phyloP scores from a whole-genome alignment of 2,797 vertebrate species.

The Carduelis carduelis region DNA sequence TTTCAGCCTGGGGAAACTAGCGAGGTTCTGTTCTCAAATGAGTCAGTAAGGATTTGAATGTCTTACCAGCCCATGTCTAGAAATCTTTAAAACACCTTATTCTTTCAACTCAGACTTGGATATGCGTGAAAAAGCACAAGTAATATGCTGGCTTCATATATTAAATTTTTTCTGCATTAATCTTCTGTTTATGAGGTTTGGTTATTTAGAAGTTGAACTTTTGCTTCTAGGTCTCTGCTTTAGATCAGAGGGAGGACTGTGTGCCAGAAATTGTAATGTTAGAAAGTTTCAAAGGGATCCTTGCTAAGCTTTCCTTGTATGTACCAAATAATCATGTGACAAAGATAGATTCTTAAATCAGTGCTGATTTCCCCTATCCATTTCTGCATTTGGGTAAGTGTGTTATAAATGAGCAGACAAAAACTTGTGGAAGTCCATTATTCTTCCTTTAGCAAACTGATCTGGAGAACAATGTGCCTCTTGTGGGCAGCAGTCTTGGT shows the following conservation, averaged over 20 bases:
- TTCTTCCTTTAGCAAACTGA: background rate
- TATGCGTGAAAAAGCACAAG: background rate
- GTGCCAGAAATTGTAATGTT: background rate
- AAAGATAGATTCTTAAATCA: background rate
- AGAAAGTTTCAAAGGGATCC: slow-evolving; percentile 29
- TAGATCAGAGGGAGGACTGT: background rate
- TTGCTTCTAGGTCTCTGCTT: slow-evolving; percentile 6
- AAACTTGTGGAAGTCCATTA: background rate
- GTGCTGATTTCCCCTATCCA: background rate
- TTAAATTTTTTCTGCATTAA: background rate
- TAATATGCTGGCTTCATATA: background rate
- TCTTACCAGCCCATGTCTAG: background rate
- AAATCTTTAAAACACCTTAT: background rate
- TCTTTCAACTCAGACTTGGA: background rate
- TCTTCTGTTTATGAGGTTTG: background rate
- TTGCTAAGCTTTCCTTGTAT: background rate
- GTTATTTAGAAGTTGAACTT: slow-evolving; percentile 21
- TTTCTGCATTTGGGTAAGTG: background rate
- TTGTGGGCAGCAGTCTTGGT: background rate
- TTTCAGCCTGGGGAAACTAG: background rate
- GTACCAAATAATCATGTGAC: background rate
- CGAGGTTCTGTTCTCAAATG: background rate
- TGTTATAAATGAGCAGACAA: background rate
- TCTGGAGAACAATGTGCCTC: background rate
- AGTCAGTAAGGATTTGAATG: background rate